Conservation (phyloP, 2,888 invertebrate genomes). For the Eupeodes latifasciatus region DNA sequence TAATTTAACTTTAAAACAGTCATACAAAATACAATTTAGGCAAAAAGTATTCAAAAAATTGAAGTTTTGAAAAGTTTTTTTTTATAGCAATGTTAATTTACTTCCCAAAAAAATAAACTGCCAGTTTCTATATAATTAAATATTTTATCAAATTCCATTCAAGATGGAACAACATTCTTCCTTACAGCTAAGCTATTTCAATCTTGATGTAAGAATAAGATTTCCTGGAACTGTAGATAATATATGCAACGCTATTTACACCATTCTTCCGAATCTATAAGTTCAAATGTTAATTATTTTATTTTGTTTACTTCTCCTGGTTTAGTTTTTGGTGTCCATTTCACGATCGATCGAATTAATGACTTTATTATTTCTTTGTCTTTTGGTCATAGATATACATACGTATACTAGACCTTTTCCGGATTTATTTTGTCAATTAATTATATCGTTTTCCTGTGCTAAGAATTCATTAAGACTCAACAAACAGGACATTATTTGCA, state of each 20-base stretch:
- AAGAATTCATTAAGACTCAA: conserved; percentile 41
- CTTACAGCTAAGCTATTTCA: no score
- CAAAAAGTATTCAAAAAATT: no score
- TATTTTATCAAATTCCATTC: no score
- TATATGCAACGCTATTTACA: neutral
- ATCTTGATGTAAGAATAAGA: no score
- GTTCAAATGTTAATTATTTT: neutral
- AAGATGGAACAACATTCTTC: no score
- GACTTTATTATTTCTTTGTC: neutral
- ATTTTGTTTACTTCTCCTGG: neutral
- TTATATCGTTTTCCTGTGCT: conserved; percentile 37
- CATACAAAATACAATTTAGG: no score
- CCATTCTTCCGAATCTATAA: neutral
- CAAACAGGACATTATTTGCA: conserved; percentile 41
- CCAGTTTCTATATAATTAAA: no score
- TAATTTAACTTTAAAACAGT: no score
- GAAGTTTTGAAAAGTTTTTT: no score
- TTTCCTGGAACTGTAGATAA: no score
- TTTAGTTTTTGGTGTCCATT: conserved; percentile 4
- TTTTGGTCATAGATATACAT: neutral
- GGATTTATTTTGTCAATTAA: conserved; percentile 52
- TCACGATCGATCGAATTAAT: conserved; percentile 38
- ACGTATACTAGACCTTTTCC: conserved; percentile 3
- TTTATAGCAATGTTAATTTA: no score
- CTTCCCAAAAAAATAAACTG: no score